phyloP scores from a whole-genome alignment of 2,797 vertebrate genomes.

The Strix occidentalis region DNA sequence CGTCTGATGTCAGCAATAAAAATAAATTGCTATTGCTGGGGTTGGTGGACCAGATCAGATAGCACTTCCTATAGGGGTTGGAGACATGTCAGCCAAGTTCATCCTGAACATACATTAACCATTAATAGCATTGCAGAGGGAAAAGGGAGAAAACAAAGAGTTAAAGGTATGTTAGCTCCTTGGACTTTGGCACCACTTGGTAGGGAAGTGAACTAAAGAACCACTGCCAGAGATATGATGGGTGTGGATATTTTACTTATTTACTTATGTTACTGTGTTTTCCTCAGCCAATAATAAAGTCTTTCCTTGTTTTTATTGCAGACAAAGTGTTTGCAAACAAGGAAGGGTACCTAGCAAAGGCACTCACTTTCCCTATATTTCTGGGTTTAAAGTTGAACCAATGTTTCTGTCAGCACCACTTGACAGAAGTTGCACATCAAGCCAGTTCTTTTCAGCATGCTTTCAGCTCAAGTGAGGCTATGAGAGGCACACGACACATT shows the following conservation, averaged over 20 bases:
- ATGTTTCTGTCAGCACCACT: neutral
- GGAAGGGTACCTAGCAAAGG: neutral
- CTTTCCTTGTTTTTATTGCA: slow-evolving; percentile 11
- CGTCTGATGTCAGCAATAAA: neutral
- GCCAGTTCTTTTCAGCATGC: neutral
- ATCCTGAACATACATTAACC: neutral
- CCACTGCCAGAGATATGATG: slow-evolving; percentile 5
- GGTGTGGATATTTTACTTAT: slow-evolving; percentile 48
- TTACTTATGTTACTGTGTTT: slow-evolving; percentile 37
- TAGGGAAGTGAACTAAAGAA: slow-evolving; percentile 24
- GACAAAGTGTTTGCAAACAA: slow-evolving; percentile 7
- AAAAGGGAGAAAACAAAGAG: neutral
- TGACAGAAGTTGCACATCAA: neutral
- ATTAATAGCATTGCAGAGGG: neutral
- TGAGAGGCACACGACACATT: neutral
- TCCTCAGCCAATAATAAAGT: neutral
- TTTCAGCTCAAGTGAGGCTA: neutral
- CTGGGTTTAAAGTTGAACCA: neutral
- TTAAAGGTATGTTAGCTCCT: slow-evolving; percentile 18
- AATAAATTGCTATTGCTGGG: neutral
- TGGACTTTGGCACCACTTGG: slow-evolving; percentile 6
- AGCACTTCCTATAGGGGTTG: neutral
- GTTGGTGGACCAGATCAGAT: slow-evolving; percentile 18
- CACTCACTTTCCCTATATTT: neutral
- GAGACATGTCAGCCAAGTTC: neutral